Base-by-base conservation (phyloP, 1,140 invertebrate genomes). In the Halyomorpha halys region DNA sequence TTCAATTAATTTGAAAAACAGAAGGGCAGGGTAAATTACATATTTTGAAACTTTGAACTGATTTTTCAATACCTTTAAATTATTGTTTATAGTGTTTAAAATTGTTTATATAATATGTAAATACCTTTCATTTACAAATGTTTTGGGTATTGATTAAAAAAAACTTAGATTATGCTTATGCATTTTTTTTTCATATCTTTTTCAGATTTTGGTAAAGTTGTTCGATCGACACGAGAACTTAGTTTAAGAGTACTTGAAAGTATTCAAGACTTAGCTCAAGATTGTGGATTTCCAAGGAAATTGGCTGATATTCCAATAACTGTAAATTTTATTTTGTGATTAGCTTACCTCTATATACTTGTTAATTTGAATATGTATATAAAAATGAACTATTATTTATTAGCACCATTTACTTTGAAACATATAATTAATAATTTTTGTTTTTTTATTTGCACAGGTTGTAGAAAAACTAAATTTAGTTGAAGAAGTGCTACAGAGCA, bases 281-380 rank as follows among this genome's bases (percentile, higher is more conserved):
- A 66, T 16, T 66, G 65, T 30, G 65, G 65, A 16, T 66, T 49
- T 30, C 23, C 47, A n/a, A 34, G 54, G 15, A 66, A 66, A 39
- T 54, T 66, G 39, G 62, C 65, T 18, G 62, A 54, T 19, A 49
- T 66, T 39, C 65, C 65, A 15, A 62, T 66, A 5, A 18, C 47
- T 15, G 65, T 63, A 47, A 23, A 14, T 56, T 15, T 23, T 23
- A 56, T 56, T 23, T 21, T 56, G 3, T 30, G 8, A 4, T 30
- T 8, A 4, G 8, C 8, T 30, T 30, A 30, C 27, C 3, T 30
- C 8, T 11, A 49, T 49, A 49, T 18, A 11, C 47, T 39, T 39
- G 34, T 39, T 39, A 13, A 39, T 39, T 39, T 39, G 1, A 2
- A 13, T 11, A 1, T 39, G 11, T 39, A 39, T 6, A 39, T 39